Evolutionary conservation across 2,113 vertebrate species (phyloP), one percentile per base, ranked within the genome.

Genomic region (Gobio gobio): DNA sequence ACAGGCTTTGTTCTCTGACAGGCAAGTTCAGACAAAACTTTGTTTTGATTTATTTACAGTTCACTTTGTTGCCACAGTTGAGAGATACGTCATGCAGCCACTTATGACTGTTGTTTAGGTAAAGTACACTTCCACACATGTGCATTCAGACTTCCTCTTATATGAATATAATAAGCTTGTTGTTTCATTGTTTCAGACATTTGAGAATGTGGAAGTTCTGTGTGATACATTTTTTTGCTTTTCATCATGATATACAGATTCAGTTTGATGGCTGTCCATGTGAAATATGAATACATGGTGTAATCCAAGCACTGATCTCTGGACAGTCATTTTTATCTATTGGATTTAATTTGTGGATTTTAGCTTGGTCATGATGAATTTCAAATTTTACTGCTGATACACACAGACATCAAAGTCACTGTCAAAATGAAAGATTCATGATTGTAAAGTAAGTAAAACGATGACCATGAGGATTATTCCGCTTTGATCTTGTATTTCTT

Each of bases 61-160:
- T 84, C 22, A 40, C 47, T 58, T 64, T 51, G 40, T 81, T 54
- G 13, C n/a, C 2, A 29, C 22, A 61, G 54, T 74, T 68, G 6
- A 73, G 68, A 47, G 20, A 51, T 56, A 22, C 59, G 33, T 58
- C 16, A n/a, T 61, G n/a, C 83, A 33, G 77, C 14, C 36, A 73
- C 72, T 24, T 12, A 54, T 58, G 82, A 77, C 43, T 18, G 24
- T 29, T 76, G 49, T 49, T 29, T 76, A 26, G 47, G 26, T 54
- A 9, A 66, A 66, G 20, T 51, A 66, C 18, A 36, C 24, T 80
- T 81, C 43, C 8, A 26, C 58, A 16, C 36, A 59, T n/a, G 20
- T 78, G 2, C 40, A 10, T 80, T 49, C 43, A 68, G 45, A 82
- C 79, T 68, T 82, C 79, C 79, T 33, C 63, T 54, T 14, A 26